Base-by-base conservation (phyloP, 64 coral and sea anemone species). In the Actinia equina region DNA sequence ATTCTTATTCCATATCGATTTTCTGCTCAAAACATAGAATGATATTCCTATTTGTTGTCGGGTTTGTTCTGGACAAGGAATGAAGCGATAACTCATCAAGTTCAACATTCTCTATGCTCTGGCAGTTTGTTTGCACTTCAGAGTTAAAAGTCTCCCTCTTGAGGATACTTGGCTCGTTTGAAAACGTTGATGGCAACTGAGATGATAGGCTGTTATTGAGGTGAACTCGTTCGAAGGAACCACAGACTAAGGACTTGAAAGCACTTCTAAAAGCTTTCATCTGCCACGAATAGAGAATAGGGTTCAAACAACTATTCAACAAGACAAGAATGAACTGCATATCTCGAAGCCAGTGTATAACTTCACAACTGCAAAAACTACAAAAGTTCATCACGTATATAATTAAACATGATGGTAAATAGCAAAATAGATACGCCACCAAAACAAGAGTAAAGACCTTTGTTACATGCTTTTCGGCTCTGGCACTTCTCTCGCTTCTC, bases 341-440 rank as follows among this genome's bases (percentile, higher is more conserved):
- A 87, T 99, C 97, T 6, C 97, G 91, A 64, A 95, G 92, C 97
- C 93, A 95, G 41, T 99, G 93, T n/a, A 99, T 95, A 17, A 59
- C 56, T 2, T 80, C 84, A 27, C 97, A 99, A 52, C 88, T 95
- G 16, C 97, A 99, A 10, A 44, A 64, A 52, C 76, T 82, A 52
- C 97, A 99, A 44, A 93, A 99, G 79, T 95, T 99, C 82, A 99
- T 99, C 6, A 94, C 44, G 49, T 95, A 95, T 16, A 95, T 99
- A 20, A 99, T 46, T 23, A 91, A 23, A 44, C 85, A 71, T 11
- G 97, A 94, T 0, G 97, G 97, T 6, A 89, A 46, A 52, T 93
- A 99, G 55, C 93, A 99, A 8, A 53, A 19, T 8, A 99, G 83
- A 52, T 95, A 81, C 12, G 85, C 86, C 2, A 90, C 5, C 1